Conservation (phyloP, 2,113 vertebrate genomes). For the Ginglymostoma cirratum region DNA sequence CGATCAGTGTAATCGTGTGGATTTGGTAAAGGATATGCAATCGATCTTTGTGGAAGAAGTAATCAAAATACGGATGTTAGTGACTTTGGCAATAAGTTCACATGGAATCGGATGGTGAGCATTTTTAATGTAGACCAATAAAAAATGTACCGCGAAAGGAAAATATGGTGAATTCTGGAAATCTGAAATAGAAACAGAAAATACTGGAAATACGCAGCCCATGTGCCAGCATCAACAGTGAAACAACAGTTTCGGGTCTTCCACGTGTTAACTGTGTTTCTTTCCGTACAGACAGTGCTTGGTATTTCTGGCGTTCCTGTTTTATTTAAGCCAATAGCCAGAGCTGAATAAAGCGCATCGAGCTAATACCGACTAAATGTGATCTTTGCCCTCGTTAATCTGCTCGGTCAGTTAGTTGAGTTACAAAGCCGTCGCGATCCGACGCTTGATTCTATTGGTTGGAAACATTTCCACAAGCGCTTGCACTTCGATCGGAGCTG, state of each 20-base stretch:
- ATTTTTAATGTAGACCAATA: background rate
- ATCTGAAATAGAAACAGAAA: background rate
- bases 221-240: too few relatives aligned
- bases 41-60: background rate
- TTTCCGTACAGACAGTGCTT: background rate
- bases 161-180: background rate
- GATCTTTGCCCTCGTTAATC: background rate
- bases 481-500: background rate
- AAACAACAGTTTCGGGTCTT: too few relatives aligned
- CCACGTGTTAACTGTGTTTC: background rate
- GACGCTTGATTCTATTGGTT: background rate
- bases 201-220: background rate
- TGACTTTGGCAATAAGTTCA: background rate
- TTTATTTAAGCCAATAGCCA: background rate
- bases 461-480: background rate
- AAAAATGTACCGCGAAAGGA: background rate
- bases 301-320: too few relatives aligned
- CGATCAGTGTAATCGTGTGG: too few relatives aligned
- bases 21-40: too few relatives aligned
- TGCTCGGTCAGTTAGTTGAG: background rate
- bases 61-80: background rate
- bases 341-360: background rate
- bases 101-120: too few relatives aligned
- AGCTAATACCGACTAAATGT: too few relatives aligned
- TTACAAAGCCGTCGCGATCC: too few relatives aligned